phyloP scores from a whole-genome alignment of 2,797 vertebrate genomes.

The Syngnathus acus region DNA sequence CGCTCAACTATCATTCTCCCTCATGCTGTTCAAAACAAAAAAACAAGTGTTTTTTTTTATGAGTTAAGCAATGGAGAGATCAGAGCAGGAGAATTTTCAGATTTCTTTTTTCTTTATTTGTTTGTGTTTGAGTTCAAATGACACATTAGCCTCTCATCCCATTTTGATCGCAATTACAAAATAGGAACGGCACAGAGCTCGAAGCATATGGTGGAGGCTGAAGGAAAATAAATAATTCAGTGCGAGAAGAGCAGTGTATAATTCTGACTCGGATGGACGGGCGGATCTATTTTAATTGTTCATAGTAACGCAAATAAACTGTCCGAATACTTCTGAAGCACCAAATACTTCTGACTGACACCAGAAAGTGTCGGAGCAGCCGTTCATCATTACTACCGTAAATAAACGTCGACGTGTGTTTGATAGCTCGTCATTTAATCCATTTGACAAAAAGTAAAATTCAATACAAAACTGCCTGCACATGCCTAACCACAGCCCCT shows the following conservation, averaged over 20 bases:
- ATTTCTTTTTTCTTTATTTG: not conserved
- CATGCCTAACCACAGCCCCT: constrained; percentile 17
- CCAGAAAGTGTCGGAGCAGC: constrained; percentile 32
- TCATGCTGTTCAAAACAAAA: constrained; percentile 28
- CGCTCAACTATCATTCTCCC: constrained; percentile 36
- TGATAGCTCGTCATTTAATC: constrained; percentile 54
- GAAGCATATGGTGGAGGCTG: constrained; percentile 4
- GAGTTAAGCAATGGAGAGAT: constrained; percentile 3
- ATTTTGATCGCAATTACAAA: not conserved
- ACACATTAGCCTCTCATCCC: constrained; percentile 3
- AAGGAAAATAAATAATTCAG: constrained; percentile 5
- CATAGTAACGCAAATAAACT: not conserved
- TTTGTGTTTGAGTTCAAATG: not conserved
- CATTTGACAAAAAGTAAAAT: constrained; percentile 11
- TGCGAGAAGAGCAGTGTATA: constrained; percentile 11
- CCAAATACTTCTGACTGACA: constrained; percentile 52
- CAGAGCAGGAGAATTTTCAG: constrained; percentile 5
- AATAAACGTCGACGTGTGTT: constrained; percentile 42
- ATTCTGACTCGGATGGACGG: not conserved
- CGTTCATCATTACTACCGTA: constrained; percentile 44
- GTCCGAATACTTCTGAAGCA: constrained; percentile 40
- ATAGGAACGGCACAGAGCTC: constrained; percentile 4
- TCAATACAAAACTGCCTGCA: constrained; percentile 19
- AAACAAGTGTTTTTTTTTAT: constrained; percentile 12
- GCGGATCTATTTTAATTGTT: too few species aligned